Evolutionary conservation across 2,888 invertebrate genomes (phyloP), one percentile per base, ranked within the genome.

Genomic region (Agrochola lota): DNA sequence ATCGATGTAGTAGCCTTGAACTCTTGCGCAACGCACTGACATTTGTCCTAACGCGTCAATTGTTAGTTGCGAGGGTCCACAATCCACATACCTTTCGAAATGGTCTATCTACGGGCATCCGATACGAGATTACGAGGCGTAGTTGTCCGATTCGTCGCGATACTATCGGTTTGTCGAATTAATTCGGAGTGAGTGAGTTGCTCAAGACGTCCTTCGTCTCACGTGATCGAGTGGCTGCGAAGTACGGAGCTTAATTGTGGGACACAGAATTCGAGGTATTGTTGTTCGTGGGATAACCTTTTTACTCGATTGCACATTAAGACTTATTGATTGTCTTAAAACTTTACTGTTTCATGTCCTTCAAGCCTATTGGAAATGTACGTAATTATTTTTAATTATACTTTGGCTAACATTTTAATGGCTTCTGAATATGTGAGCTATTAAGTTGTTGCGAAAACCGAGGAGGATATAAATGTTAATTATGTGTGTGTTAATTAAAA

Each of bases 1-100:
- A 89, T 87, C 84, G 74, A 75, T 81, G 85, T 91, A 88, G 90
- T 92, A 93, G 90, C 96, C 95, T 96, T 96, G 96, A 96, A 95
- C 95, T 91, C 88, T 95, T 94, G 93, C 94, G 93, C 91, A 94
- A 94, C 88, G 75, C 72, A 80, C 81, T 91, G 93, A 90, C 93
- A 93, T 95, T 95, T 94, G 91, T 91, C 91, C 88, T 86, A 87
- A 82, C 78, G 87, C 87, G 89, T 91, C 91, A 90, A 91, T 90
- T 91, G 89, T 89, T 81, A 84, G 84, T 85, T 82, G 78, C 75
- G 83, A 89, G 84, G 82, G 83, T 87, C 87, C 82, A 83, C 72
- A 60, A 80, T 26, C 66, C 46, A 74, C 62, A 82, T 83, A 89
- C 89, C 91, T 93, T 92, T 92, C 93, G 90, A 92, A 93, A 94